Base-by-base conservation (phyloP, 2,113 vertebrate species). In the Notarius quadriscutis region DNA sequence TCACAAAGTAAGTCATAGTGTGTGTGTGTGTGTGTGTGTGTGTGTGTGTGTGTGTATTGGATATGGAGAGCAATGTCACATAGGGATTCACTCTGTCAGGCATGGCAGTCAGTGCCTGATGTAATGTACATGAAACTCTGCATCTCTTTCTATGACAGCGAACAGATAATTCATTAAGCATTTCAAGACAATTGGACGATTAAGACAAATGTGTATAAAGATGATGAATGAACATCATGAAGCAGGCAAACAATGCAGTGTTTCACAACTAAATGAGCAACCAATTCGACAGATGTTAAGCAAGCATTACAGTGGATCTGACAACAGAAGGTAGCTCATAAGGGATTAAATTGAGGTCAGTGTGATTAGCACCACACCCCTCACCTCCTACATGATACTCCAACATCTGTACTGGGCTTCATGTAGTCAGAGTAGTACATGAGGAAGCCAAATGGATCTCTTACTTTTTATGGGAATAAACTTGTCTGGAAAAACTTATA, bases 111-210 rank as follows among this genome's bases (percentile, higher is more conserved):
- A 88, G 53, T 79, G 79, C 8, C 87, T 90, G 89, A 90, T 90
- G 89, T 86, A 90, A 90, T 62, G 78, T 69, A 41, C 20, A 18
- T 90, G 89, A 90, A 90, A 90, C 87, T 65, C 74, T 86, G 5
- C 67, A 83, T 60, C 78, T 20, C 83, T 74, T n/a, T 77, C 48
- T 78, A 50, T n/a, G 50, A 78, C 15, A 78, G 25, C 5, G 1
- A 78, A 53, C 75, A 78, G 20, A 77, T 22, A 69, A 51, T 86
- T 89, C 55, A 65, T 60, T 89, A 82, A 55, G 67, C 58, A 85
- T 83, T 87, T 84, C 82, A 89, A 84, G 84, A 67, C 60, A 60
- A 85, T 25, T 75, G 69, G 74, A 51, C 20, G 18, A 25, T n/a
- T n/a, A 41, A 30, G 17, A 22, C 4, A n/a, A 11, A 8, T 51